Conservation (phyloP, 2,888 invertebrate genomes). For the Alentia gelatinosa region DNA sequence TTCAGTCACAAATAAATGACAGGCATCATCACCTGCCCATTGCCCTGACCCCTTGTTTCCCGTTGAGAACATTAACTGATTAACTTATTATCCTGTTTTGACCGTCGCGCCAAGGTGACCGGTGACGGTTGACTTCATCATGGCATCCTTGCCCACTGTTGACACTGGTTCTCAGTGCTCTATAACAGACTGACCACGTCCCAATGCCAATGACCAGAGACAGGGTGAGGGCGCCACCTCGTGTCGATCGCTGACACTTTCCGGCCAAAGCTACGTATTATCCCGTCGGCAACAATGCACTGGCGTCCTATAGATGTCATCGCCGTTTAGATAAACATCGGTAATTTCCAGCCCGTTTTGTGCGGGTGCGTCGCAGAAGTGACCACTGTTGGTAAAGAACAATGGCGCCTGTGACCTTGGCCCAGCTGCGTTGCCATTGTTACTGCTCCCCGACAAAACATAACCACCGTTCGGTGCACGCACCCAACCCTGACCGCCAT, state of each 20-base stretch:
- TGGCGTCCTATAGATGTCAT: not conserved
- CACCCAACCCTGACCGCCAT: slow-evolving; percentile 5
- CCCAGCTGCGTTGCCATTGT: not conserved
- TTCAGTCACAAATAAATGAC: not conserved
- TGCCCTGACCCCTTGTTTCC: not conserved
- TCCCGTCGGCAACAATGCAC: not conserved
- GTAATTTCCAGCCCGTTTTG: slow-evolving; percentile 13
- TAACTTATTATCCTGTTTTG: not conserved
- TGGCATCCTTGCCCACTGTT: not conserved
- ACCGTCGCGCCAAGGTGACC: not conserved
- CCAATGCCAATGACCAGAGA: not conserved
- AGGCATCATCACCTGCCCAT: not conserved
- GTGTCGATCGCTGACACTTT: not conserved
- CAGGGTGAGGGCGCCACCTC: not conserved
- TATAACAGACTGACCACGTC: not conserved
- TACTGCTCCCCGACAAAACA: not conserved
- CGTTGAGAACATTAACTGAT: not conserved
- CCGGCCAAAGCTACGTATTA: not conserved
- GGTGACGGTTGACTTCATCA: not conserved
- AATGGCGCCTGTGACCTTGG: not conserved
- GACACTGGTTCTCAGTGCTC: not conserved
- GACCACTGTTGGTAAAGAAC: not conserved
- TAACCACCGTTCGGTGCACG: not conserved
- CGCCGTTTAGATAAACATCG: slow-evolving; percentile 25
- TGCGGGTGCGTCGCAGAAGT: not conserved